Conservation (phyloP, 2,888 invertebrate species). For the Hemistola chrysoprasaria region DNA sequence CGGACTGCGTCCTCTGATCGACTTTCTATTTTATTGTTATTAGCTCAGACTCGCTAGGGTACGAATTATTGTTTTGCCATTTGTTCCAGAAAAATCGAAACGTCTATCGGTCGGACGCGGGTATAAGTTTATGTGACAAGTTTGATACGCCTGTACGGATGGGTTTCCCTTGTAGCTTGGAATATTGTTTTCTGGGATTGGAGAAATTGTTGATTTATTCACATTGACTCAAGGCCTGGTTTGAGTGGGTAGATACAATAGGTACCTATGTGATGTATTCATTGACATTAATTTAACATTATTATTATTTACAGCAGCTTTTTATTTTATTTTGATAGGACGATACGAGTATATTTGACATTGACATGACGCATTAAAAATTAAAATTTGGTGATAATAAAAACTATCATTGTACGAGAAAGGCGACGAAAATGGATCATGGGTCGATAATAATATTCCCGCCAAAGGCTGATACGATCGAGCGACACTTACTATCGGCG, state of each 20-base stretch:
- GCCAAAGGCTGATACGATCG: constrained; percentile 50
- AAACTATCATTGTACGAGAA: constrained; percentile 9
- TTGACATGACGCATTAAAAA: too few relatives aligned
- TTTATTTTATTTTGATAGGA: too few relatives aligned
- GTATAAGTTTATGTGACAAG: constrained; percentile 54
- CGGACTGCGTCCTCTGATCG: constrained; percentile 68
- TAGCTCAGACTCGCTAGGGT: constrained; percentile 74
- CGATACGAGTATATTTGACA: too few relatives aligned
- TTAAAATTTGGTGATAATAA: constrained; percentile 11
- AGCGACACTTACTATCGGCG: constrained; percentile 49
- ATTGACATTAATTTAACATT: too few relatives aligned
- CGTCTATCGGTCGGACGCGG: constrained; percentile 40
- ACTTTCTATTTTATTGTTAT: constrained; percentile 82
- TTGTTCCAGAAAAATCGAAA: constrained; percentile 68
- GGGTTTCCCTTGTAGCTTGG: constrained; percentile 23
- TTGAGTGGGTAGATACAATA: not conserved
- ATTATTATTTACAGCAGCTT: too few relatives aligned
- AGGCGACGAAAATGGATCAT: constrained; percentile 45
- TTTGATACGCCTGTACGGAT: constrained; percentile 32
- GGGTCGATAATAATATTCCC: constrained; percentile 54
- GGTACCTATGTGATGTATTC: too few relatives aligned
- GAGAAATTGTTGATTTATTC: constrained; percentile 1
- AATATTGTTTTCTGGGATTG: constrained; percentile 28
- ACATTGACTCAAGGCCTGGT: not conserved
- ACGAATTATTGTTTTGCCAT: constrained; percentile 80